Evolutionary conservation across 2,888 invertebrate genomes (phyloP), one percentile per base, ranked within the genome.

Genomic region (Cyclophora albipunctata): DNA sequence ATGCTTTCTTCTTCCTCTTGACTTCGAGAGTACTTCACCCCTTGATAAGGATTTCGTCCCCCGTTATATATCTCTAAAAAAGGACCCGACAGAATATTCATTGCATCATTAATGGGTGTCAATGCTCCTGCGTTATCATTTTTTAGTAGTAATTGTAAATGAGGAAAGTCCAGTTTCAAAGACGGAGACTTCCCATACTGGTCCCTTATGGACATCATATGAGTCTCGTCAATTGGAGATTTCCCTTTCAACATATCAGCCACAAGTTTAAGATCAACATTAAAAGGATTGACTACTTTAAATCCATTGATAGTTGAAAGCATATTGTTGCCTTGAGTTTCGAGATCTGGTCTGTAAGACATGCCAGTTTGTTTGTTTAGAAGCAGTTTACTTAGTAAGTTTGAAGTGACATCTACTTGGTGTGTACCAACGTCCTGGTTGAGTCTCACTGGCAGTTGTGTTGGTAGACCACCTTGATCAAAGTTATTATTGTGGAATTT

Each of bases 201-300:
- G 45, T 86, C 85, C 57, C 80, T 71, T 43, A 84, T 50, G 20
- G 75, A 55, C 54, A 77, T 59, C 50, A 84, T 62, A 53, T 80
- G 81, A 2, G 75, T 67, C 42, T 87, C 83, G 45, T 87, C 88
- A 40, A 76, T 50, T 2, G 71, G 54, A 35, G 78, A 58, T 66
- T 85, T 89, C 33, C 86, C 85, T 71, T 81, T 88, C 47, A 90
- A 69, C 75, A 89, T 81, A 49, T 89, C 89, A 35, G 86, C 81
- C 2, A 89, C 84, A 43, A 89, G 62, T 67, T 85, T 87, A 3
- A 90, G 63, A 62, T 90, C 89, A 5, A 90, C 74, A 60, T 90
- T 90, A 52, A 81, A 90, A 7, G 90, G 90, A 58, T 90, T 90
- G 2, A 82, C 82, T n/a, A 90, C 83, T 74, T 84, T 83, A 53